A percentile compares a stretch with the other conserved stretches of the same genome.
Conservation (phyloP, 2,797 vertebrate genomes). For the Gorsachius magnificus region DNA sequence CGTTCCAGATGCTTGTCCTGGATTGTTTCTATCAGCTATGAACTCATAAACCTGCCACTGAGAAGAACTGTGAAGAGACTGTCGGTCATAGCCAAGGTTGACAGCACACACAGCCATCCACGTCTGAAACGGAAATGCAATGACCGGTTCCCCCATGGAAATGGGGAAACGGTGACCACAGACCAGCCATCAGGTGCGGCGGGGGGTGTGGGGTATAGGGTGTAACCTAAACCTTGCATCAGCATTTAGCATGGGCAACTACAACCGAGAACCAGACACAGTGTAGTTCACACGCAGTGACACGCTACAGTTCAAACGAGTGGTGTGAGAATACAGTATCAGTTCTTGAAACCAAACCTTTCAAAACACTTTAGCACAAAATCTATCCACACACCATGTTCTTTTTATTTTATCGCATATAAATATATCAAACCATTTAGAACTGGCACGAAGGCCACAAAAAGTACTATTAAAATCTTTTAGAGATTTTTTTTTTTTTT, state of each 20-base stretch:
- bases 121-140: rapidly evolving
- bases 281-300: rapidly evolving
- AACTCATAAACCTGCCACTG: not conserved
- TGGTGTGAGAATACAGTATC: rapidly evolving
- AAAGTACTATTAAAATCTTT: not conserved
- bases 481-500: no score
- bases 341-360: not conserved
- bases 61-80: rapidly evolving
- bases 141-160: rapidly evolving
- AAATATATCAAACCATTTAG: not conserved
- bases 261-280: rapidly evolving
- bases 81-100: rapidly evolving
- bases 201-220: rapidly evolving
- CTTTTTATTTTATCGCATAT: not conserved
- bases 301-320: rapidly evolving
- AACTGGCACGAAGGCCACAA: not conserved
- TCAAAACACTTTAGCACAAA: not conserved
- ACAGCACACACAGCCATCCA: rapidly evolving
- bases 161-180: rapidly evolving
- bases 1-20: rapidly evolving
- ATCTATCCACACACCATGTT: not conserved
- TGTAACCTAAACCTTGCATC: not conserved
- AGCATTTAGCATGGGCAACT: not conserved
- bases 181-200: rapidly evolving
- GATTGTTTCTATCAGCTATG: rapidly evolving